These are phyloP conservation scores for Heteromormyrus szaboi DNA, from an alignment of 2,797 vertebrate species.

Conservation along the genomic window DNA sequence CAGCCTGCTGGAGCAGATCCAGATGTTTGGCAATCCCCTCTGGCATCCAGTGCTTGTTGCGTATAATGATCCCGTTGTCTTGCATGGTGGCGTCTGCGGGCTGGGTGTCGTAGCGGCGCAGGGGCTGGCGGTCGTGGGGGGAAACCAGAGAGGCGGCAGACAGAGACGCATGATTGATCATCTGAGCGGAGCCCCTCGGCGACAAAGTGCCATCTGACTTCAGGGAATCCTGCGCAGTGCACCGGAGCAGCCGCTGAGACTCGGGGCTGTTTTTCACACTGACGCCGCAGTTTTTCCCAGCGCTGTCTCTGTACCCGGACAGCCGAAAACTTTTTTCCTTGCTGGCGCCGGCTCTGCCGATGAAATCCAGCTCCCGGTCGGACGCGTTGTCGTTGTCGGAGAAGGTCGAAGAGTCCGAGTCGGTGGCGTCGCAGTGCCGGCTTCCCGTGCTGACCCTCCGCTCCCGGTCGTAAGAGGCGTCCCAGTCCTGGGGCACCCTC, in stretches of 20 bases:
- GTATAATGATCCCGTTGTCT: constrained; percentile 62
- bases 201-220: constrained; percentile 47
- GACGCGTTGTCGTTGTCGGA: constrained; percentile 80
- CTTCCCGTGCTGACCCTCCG: constrained; percentile 53
- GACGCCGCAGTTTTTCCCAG: constrained; percentile 49
- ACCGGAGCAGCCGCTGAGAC: constrained; percentile 50
- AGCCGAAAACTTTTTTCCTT: constrained; percentile 51
- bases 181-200: constrained; percentile 46
- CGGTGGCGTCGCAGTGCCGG: constrained; percentile 61
- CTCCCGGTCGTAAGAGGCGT: constrained; percentile 62
- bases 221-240: constrained; percentile 49
- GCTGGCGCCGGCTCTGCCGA: constrained; percentile 40
- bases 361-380: constrained; percentile 68
- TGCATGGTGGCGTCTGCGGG: constrained; percentile 55
- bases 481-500: constrained; percentile 65
- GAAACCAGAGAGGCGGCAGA: constrained; percentile 36
- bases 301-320: constrained; percentile 41
- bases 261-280: constrained; percentile 63
- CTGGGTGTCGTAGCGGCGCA: constrained; percentile 44
- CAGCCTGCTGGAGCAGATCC: constrained; percentile 48
- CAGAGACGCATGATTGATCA: constrained; percentile 49
- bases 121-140: constrained; percentile 51
- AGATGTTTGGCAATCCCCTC: constrained; percentile 52
- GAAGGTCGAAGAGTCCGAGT: constrained; percentile 81
- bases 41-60: constrained; percentile 60